phyloP scores from a whole-genome alignment of 1,140 invertebrate genomes.

The Anadara kagoshimensis region DNA sequence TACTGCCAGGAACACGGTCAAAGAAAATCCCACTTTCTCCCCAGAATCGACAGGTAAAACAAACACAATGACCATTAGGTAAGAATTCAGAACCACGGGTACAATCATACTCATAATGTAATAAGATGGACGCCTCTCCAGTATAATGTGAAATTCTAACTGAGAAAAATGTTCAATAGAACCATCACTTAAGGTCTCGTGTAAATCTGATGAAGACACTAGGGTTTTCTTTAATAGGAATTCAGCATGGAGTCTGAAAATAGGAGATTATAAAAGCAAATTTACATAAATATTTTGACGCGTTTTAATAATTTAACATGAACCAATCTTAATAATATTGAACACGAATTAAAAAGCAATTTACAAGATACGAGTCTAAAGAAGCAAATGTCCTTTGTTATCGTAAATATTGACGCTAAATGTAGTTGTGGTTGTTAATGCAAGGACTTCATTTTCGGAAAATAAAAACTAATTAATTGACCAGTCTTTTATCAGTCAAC shows the following conservation, averaged over 20 bases:
- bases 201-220: not conserved
- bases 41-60: conserved; percentile 36
- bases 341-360: too few species aligned
- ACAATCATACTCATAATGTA: conserved; percentile 32
- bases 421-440: too few species aligned
- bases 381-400: too few species aligned
- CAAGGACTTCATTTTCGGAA: too few species aligned
- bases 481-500: too few species aligned
- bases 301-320: too few species aligned
- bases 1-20: too few species aligned
- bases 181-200: conserved; percentile 6
- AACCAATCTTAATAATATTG: too few species aligned
- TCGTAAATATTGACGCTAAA: too few species aligned
- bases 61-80: conserved; percentile 31
- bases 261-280: not conserved
- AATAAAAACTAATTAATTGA: too few species aligned
- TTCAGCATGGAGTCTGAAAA: conserved; percentile 15
- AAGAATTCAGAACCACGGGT: conserved; percentile 30
- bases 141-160: conserved; percentile 36
- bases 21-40: conserved; percentile 24
- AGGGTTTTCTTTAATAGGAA: not conserved
- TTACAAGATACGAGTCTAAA: too few species aligned
- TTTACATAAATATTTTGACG: too few species aligned
- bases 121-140: conserved; percentile 14
- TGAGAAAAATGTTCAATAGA: conserved; percentile 6